A percentile compares a stretch with the other conserved stretches of the same genome.
These are phyloP conservation scores for Eupithecia subumbrata DNA, from an alignment of 2,888 invertebrate genomes.

Conservation along the genomic window DNA sequence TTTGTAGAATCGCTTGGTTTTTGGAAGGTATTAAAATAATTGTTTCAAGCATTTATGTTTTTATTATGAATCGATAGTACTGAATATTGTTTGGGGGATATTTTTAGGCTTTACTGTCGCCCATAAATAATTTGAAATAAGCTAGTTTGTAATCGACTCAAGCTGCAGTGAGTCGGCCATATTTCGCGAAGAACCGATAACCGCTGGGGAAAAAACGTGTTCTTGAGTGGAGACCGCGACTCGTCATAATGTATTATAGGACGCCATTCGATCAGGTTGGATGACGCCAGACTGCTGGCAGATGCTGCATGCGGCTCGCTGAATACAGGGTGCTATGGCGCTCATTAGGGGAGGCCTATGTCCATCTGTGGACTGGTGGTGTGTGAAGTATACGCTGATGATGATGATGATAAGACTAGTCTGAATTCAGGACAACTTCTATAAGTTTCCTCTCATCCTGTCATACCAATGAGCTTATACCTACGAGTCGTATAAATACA, in stretches of 20 bases:
- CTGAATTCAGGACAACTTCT: neutral
- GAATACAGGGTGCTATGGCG: neutral
- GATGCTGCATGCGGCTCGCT: neutral
- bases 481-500: neutral
- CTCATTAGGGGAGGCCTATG: neutral
- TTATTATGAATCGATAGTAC: no score
- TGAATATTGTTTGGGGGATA: no score
- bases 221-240: neutral
- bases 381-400: neutral
- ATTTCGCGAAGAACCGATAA: neutral
- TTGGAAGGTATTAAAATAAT: conserved; percentile 2
- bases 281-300: neutral
- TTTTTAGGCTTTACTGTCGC: no score
- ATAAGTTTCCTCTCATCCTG: neutral
- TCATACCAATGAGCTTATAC: neutral
- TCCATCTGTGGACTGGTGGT: neutral
- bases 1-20: conserved; percentile 34
- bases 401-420: neutral
- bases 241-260: neutral
- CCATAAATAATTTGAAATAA: no score
- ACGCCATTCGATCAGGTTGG: neutral
- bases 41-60: neutral
- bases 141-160: no score
- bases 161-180: neutral
- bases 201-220: neutral